Conservation (phyloP, 2,797 vertebrate genomes). For the Pelobates cultripes region DNA sequence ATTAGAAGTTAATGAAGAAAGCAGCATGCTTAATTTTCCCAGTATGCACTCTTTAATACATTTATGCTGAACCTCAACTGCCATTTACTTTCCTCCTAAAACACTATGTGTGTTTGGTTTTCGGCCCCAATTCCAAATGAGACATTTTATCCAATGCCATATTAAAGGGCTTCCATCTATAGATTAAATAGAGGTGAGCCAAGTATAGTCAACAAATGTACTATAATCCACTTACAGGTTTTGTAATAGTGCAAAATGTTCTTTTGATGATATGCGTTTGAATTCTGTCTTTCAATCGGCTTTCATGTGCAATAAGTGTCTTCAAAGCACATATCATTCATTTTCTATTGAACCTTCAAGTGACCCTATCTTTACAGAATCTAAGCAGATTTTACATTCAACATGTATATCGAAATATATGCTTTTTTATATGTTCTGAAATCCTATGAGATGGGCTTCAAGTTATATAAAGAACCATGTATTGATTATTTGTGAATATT, state of each 20-base stretch:
- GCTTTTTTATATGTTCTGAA: too few relatives aligned
- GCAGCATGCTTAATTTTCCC: too few relatives aligned
- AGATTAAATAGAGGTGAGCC: neutral
- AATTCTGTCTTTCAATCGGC: neutral
- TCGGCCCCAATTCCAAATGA: neutral
- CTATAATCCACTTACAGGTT: neutral
- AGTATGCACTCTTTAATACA: too few relatives aligned
- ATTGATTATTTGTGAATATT: too few relatives aligned
- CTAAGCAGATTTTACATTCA: neutral
- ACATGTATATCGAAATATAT: too few relatives aligned
- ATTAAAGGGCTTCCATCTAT: neutral
- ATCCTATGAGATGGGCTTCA: too few relatives aligned
- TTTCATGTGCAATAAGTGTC: neutral
- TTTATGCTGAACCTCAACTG: too few relatives aligned
- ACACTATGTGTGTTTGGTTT: too few relatives aligned
- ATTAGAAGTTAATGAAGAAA: too few relatives aligned
- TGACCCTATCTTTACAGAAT: neutral
- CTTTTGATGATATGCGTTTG: neutral
- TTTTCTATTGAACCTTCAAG: constrained; percentile 2
- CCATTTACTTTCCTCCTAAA: too few relatives aligned
- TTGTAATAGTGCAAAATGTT: neutral
- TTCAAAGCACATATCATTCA: neutral
- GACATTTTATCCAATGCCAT: neutral
- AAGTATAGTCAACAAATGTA: neutral
- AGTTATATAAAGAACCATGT: too few relatives aligned